These are phyloP conservation scores for Thumatha senex DNA, from an alignment of 2,888 invertebrate species.

Conservation along the genomic window DNA sequence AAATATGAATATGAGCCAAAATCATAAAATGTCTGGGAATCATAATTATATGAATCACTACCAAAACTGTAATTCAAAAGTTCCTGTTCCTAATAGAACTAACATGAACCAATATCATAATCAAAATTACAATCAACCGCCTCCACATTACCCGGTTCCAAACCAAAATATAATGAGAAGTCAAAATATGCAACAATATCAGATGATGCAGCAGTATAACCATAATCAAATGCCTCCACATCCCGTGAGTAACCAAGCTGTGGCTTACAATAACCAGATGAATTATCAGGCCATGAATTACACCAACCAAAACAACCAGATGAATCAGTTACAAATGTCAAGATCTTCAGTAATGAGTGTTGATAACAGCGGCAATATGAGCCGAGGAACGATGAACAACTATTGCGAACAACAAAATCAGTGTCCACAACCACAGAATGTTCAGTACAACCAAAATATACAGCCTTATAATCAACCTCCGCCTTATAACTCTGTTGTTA, in stretches of 20 bases:
- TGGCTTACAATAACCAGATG: slow-evolving; percentile 62
- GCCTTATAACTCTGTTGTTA: slow-evolving; percentile 70
- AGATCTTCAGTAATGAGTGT: slow-evolving; percentile 78
- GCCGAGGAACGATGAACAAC: slow-evolving; percentile 65
- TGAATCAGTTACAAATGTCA: slow-evolving; percentile 73
- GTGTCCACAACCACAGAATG: slow-evolving; percentile 54
- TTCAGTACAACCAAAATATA: slow-evolving; percentile 65
- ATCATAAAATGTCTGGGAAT: slow-evolving; percentile 49
- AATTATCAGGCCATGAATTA: slow-evolving; percentile 66
- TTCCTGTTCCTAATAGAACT: slow-evolving; percentile 54
- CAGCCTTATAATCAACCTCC: slow-evolving; percentile 69
- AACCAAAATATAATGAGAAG: slow-evolving; percentile 62
- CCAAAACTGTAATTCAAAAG: slow-evolving; percentile 57
- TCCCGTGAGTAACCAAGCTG: slow-evolving; percentile 59
- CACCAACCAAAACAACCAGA: slow-evolving; percentile 60
- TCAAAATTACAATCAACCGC: slow-evolving; percentile 64
- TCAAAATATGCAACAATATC: slow-evolving; percentile 70
- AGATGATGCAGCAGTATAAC: slow-evolving; percentile 68
- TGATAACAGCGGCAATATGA: slow-evolving; percentile 73
- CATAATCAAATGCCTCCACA: slow-evolving; percentile 62
- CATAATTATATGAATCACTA: slow-evolving; percentile 55
- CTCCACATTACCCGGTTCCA: slow-evolving; percentile 57
- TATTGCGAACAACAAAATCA: slow-evolving; percentile 66
- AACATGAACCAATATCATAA: slow-evolving; percentile 69
- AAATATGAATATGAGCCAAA: slow-evolving; percentile 51